Conservation (phyloP, 2,113 vertebrate species). For the Tetrao urogallus region DNA sequence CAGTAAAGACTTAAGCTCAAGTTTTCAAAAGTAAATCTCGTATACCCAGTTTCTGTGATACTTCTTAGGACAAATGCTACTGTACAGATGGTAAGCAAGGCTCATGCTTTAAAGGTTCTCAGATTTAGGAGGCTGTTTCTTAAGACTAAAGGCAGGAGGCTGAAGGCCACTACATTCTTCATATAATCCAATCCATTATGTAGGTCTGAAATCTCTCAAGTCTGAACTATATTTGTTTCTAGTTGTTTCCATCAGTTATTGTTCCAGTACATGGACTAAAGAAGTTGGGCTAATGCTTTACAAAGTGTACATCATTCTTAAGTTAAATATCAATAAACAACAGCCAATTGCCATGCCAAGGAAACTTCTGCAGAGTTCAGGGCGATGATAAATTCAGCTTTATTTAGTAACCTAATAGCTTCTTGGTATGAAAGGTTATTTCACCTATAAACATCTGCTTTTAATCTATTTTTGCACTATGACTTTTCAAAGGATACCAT, state of each 20-base stretch:
- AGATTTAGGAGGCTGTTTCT: neutral
- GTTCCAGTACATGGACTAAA: neutral
- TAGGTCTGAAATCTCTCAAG: neutral
- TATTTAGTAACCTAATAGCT: constrained; percentile 54
- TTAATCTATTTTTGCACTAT: constrained; percentile 48
- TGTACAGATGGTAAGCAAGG: neutral
- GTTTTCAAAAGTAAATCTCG: neutral
- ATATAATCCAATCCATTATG: neutral
- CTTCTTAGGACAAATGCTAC: neutral
- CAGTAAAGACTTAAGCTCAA: neutral
- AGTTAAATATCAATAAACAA: constrained; percentile 56
- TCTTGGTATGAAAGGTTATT: constrained; percentile 37
- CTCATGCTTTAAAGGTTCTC: neutral
- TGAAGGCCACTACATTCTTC: neutral
- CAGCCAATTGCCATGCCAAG: neutral
- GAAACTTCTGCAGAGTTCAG: constrained; percentile 1
- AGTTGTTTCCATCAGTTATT: neutral
- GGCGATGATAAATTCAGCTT: constrained; percentile 58
- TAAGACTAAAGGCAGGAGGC: neutral
- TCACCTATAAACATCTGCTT: constrained; percentile 53
- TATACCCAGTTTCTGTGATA: neutral
- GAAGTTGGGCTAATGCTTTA: neutral
- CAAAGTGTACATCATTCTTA: constrained; percentile 1
- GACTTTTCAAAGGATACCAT: constrained; percentile 40
- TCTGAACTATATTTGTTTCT: neutral